Conservation (phyloP, 2,797 vertebrate species). For the Argentina silus region DNA sequence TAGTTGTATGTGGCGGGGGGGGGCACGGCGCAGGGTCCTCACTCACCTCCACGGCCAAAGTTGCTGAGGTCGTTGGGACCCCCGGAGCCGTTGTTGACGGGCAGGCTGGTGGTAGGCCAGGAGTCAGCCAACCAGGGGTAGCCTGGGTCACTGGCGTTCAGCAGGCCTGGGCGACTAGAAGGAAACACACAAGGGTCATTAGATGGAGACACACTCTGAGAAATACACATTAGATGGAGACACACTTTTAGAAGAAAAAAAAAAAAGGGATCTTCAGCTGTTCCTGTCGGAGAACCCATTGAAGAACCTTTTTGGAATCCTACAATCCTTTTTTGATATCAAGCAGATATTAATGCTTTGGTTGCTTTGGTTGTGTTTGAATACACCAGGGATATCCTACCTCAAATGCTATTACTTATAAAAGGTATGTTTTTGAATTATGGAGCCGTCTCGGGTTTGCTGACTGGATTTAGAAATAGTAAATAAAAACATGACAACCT, state of each 20-base stretch:
- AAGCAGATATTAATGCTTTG: no score
- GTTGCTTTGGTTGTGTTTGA: no score
- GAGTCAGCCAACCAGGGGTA: constrained; percentile 99
- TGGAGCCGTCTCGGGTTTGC: neutral
- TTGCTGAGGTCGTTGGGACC: constrained; percentile 94
- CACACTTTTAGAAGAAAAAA: neutral
- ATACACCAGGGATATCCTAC: neutral
- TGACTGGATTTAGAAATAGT: constrained; percentile 27
- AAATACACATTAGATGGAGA: no score
- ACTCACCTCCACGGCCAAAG: constrained; percentile 92
- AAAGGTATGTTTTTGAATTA: constrained; percentile 29
- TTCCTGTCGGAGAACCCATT: no score
- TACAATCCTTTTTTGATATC: no score
- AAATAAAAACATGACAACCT: constrained; percentile 41
- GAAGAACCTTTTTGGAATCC: no score
- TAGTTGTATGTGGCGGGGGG: neutral
- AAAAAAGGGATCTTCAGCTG: no score
- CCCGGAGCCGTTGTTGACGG: constrained; percentile 91
- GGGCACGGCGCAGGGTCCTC: constrained; percentile 3
- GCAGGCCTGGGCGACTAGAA: constrained; percentile 90
- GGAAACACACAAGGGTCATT: constrained; percentile 31
- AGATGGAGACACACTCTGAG: constrained; percentile 1
- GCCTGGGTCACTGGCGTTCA: constrained; percentile 90
- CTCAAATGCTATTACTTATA: constrained; percentile 10
- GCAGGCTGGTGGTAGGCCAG: constrained; percentile 95